Percentiles rank a stretch among this genome's conserved stretches.
Conservation (phyloP, 1,140 invertebrate species). For the Nomia melanderi region DNA sequence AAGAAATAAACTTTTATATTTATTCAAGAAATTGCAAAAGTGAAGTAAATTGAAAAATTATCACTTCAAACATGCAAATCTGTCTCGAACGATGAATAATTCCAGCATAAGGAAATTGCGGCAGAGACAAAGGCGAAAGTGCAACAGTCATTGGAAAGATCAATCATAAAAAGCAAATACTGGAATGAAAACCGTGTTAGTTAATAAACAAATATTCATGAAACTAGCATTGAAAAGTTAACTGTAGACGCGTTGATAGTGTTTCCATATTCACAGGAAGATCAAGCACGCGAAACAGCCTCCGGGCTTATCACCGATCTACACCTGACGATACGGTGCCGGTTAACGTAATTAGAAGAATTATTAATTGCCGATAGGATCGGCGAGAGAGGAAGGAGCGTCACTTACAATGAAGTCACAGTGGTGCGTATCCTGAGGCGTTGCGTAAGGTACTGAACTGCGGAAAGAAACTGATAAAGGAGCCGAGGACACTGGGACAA, state of each 20-base stretch:
- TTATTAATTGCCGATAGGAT: constrained; percentile 21
- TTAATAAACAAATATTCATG: neutral
- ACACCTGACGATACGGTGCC: neutral
- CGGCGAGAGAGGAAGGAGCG: neutral
- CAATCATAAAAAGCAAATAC: neutral
- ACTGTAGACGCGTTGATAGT: neutral
- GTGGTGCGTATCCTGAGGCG: neutral
- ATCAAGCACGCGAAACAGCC: neutral
- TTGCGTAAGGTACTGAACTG: constrained; percentile 7
- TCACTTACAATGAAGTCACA: neutral
- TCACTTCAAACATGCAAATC: too few relatives aligned
- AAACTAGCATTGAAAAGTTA: neutral
- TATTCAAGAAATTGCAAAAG: too few relatives aligned
- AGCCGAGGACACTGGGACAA: neutral
- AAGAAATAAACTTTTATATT: too few relatives aligned
- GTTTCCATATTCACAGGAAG: neutral
- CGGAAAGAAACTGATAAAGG: neutral
- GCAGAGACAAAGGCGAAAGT: too few relatives aligned
- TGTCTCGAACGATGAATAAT: too few relatives aligned
- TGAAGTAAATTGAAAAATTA: too few relatives aligned
- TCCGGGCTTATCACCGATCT: neutral
- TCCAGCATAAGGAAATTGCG: too few relatives aligned
- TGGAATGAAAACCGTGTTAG: neutral
- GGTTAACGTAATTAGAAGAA: constrained; percentile 31
- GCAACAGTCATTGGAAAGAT: too few relatives aligned